Conservation (phyloP, 2,888 invertebrate genomes). For the Germaria angustata region DNA sequence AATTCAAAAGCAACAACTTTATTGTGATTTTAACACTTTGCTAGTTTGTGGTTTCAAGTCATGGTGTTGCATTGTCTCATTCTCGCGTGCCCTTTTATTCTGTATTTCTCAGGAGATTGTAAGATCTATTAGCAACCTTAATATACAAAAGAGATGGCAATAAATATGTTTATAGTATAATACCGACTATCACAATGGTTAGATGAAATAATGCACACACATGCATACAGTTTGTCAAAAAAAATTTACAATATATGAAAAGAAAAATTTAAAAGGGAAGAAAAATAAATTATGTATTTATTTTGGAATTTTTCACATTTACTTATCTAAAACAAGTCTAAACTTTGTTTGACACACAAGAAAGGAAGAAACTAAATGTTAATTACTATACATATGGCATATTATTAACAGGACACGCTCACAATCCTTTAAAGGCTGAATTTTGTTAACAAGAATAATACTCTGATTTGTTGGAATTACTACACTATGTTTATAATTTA, state of each 20-base stretch:
- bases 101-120: constrained; percentile 18
- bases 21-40: constrained; percentile 32
- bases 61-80: neutral
- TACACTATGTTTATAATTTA: no score
- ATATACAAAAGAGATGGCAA: constrained; percentile 1
- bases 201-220: no score
- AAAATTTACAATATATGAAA: neutral
- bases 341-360: no score
- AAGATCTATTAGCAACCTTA: constrained; percentile 28
- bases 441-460: no score
- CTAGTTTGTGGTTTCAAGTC: constrained; percentile 17
- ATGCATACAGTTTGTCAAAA: neutral
- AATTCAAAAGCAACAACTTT: constrained; percentile 1
- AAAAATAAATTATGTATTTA: neutral
- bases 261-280: neutral
- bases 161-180: neutral
- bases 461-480: no score
- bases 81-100: neutral
- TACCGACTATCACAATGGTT: constrained; percentile 15
- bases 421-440: no score
- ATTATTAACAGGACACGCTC: no score
- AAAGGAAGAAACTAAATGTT: no score
- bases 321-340: no score
- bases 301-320: no score
- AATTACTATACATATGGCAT: no score